phyloP scores from a whole-genome alignment of 1,140 invertebrate species.

The Neomicropteryx cornuta region DNA sequence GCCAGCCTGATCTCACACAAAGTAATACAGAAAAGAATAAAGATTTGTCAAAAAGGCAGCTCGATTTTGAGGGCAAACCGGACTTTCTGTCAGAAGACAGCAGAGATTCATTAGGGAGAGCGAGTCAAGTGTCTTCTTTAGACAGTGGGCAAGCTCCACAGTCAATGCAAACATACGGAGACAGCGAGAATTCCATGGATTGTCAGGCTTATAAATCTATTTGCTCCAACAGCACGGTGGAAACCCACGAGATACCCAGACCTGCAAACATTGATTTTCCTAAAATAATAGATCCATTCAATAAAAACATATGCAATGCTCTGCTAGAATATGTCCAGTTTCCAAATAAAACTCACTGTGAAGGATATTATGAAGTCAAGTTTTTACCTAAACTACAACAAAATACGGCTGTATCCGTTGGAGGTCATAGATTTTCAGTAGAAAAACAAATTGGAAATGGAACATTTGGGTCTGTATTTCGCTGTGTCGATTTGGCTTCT shows the following conservation, averaged over 20 bases:
- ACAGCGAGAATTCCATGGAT: constrained; percentile 40
- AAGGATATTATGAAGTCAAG: constrained; percentile 32
- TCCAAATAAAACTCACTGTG: constrained; percentile 39
- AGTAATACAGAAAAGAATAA: constrained; percentile 41
- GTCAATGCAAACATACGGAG: constrained; percentile 29
- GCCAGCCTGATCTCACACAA: constrained; percentile 36
- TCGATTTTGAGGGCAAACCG: constrained; percentile 34
- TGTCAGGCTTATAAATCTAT: constrained; percentile 34
- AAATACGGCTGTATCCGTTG: constrained; percentile 27
- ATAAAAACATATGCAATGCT: constrained; percentile 37
- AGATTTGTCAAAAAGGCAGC: constrained; percentile 36
- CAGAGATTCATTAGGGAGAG: constrained; percentile 36
- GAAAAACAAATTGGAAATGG: constrained; percentile 64
- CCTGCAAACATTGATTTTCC: constrained; percentile 37
- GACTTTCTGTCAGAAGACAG: constrained; percentile 38
- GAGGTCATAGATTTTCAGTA: constrained; percentile 49
- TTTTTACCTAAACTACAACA: constrained; percentile 33
- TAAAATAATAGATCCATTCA: constrained; percentile 42
- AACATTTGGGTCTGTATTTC: constrained; percentile 59
- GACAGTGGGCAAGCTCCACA: constrained; percentile 28
- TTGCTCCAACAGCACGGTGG: constrained; percentile 33
- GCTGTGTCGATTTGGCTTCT: constrained; percentile 44
- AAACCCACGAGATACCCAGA: constrained; percentile 35
- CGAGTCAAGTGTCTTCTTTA: constrained; percentile 34
- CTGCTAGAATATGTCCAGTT: constrained; percentile 44